Evolutionary conservation across 2,113 vertebrate genomes (phyloP), one percentile per base, ranked within the genome.

Genomic region (Spilogale gracilis): DNA sequence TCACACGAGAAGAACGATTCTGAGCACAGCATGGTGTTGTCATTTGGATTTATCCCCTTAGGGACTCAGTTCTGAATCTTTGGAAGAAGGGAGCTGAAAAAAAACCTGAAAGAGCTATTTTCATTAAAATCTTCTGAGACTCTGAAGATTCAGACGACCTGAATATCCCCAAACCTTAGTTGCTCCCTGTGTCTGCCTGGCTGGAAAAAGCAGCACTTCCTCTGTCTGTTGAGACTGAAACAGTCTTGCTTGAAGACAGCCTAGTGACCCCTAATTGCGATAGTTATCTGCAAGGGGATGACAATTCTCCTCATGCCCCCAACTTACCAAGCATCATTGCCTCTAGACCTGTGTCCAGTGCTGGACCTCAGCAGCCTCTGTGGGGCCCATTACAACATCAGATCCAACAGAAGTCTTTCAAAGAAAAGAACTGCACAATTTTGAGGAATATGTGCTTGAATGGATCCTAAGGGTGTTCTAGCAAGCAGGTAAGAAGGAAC

Each of bases 101-200:
- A 80, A 93, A 97, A 84, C 21, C 21, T 10, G 48, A 65, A 90
- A 92, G 87, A 73, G 54, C 48, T 96, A 85, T 95, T 97, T 96
- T 96, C 52, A 92, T 74, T 92, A 50, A 78, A 84, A 91, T 61
- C 84, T 95, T 96, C 52, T 25, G 87, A 91, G 89, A 91, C n/a
- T 32, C 58, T 20, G 63, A 97, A 89, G 94, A 90, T 79, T 97
- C 80, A 85, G 74, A n/a, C 92, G 90, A 94, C 52, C 74, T 48
- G 54, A 86, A 79, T 95, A 79, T 27, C n/a, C 30, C 14, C 2
- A 81, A 95, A 87, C 10, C 30, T n/a, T 11, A 23, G 0, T 45
- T 16, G 13, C 32, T 45, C 63, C 8, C 18, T 65, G 14, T 2
- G 1, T 7, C 43, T 94, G 13, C 63, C 17, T 95, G n/a, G 21